Evolutionary conservation across 2,797 vertebrate species (phyloP), one percentile per base, ranked within the genome.

Genomic region (Cichlasoma orientale): DNA sequence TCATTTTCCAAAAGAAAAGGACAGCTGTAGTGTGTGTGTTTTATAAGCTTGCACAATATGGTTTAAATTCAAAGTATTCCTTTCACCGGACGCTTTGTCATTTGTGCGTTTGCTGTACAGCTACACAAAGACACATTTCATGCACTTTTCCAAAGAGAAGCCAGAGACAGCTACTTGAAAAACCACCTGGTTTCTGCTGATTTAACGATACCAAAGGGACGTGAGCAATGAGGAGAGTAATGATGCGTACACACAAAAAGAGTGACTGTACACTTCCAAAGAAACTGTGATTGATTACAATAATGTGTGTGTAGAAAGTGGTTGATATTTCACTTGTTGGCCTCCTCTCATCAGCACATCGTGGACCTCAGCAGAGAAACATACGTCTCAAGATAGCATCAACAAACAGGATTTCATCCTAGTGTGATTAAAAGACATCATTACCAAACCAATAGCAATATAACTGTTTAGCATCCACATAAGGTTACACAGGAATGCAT

Each of bases 181-280:
- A 83, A 4, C 27, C 29, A 77, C 58, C 82, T 71, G 50, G 73
- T 79, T 56, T 66, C 54, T 78, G 75, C 63, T 77, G 74, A 78
- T 72, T 79, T 86, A 70, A 78, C 72, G 25, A 75, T 9, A 82
- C 27, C 33, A 55, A 41, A 57, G 57, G 61, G 54, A 86, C 68
- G 75, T 82, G 29, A 53, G 54, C 53, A 63, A 72, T 33, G 72
- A 61, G 33, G 8, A 70, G 44, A 82, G 52, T 36, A 52, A 69
- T 33, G 33, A 52, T 2, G 2, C 10, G 54, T 7, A n/a, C 11
- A 21, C 5, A 6, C 4, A 52, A 18, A 31, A 11, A 63, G 10
- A 52, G 25, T 2, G 1, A 29, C 5, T 50, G 25, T 29, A 47
- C 5, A 1, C 41, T 66, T 66, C 19, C 23, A 66, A 50, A 13